phyloP scores from a whole-genome alignment of 2,113 vertebrate genomes.

The Clarias batrachus region DNA sequence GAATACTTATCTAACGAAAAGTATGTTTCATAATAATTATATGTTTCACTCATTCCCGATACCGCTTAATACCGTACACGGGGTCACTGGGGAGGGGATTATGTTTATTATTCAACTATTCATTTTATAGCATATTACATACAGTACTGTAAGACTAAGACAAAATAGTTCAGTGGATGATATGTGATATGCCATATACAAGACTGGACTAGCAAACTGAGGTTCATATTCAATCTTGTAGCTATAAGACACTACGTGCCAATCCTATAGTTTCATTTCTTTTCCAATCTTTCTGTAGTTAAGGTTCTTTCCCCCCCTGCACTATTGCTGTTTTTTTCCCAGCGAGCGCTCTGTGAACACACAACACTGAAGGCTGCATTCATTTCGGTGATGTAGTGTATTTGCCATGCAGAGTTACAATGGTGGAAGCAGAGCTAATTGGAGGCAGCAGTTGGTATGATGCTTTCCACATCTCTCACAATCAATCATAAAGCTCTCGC shows the following conservation, averaged over 20 bases:
- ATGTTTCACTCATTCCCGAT: too few species aligned
- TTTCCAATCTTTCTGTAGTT: conserved; percentile 16
- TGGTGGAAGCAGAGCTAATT: conserved; percentile 48
- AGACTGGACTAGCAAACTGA: not conserved
- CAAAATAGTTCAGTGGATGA: not conserved
- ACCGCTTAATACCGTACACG: too few species aligned
- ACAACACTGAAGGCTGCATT: conserved; percentile 28
- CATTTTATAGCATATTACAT: not conserved
- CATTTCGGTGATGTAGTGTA: conserved; percentile 40
- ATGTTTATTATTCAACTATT: not conserved
- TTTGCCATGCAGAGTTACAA: conserved; percentile 34
- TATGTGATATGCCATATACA: not conserved
- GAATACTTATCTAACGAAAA: not conserved
- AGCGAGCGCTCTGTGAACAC: not conserved
- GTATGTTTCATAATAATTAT: not conserved
- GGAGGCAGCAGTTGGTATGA: conserved; percentile 43
- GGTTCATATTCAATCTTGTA: not conserved
- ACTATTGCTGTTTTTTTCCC: conserved; percentile 11
- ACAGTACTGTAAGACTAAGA: not conserved
- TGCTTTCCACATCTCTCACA: conserved; percentile 52
- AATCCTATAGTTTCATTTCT: not conserved
- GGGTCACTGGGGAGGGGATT: too few species aligned
- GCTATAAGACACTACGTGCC: not conserved
- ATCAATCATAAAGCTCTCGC: conserved; percentile 56
- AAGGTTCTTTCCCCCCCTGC: not conserved